Evolutionary conservation across 2,113 vertebrate species (phyloP).

Genomic region (Dryoscopus gambensis): DNA sequence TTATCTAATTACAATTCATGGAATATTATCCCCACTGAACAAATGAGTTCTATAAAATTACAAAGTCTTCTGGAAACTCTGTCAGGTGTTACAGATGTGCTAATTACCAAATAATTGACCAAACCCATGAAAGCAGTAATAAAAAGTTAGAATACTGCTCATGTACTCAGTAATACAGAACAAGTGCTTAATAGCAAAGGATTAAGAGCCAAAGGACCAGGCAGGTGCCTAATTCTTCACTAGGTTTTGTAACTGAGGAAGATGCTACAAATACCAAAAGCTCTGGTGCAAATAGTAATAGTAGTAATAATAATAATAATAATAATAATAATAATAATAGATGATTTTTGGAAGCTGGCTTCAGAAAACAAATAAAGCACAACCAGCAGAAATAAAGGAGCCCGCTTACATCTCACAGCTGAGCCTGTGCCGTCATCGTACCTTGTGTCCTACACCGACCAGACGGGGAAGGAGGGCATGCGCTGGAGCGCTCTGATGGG

Average conservation of each 20-base stretch:
- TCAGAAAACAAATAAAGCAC: neutral
- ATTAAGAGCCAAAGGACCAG: neutral
- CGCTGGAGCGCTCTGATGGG: accelerated
- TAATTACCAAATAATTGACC: neutral
- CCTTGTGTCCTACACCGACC: neutral
- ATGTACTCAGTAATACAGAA: neutral
- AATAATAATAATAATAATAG: neutral
- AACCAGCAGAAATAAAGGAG: neutral
- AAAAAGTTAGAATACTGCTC: neutral
- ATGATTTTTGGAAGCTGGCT: neutral
- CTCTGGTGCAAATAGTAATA: neutral
- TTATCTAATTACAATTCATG: neutral
- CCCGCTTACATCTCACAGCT: neutral
- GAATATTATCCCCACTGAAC: neutral
- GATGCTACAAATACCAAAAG: neutral
- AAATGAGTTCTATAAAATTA: neutral
- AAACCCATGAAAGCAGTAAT: neutral
- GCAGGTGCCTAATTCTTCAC: neutral
- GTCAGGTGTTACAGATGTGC: neutral
- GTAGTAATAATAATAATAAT: neutral
- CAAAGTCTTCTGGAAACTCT: neutral
- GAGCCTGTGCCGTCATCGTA: accelerated
- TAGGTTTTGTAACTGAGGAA: neutral
- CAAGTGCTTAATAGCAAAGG: neutral
- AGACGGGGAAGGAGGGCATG: accelerated